Evolutionary conservation across 2,797 vertebrate species (phyloP), one percentile per base, ranked within the genome.

Genomic region (Neolamprologus multifasciatus): DNA sequence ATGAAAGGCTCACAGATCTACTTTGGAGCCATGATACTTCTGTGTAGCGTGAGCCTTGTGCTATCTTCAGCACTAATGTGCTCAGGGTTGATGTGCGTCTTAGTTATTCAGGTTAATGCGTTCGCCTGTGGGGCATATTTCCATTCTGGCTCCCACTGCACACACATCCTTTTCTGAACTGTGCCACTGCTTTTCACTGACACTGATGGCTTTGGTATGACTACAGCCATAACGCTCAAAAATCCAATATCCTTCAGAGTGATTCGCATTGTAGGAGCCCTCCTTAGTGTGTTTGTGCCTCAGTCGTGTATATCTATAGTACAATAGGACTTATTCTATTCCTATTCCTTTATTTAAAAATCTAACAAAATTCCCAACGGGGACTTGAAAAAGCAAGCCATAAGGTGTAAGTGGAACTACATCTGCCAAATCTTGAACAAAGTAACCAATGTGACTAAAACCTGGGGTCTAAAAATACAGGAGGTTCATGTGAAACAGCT

Each of bases 51-150:
- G 31, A 76, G 81, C 79, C 77, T 85, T 19, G 19, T 86, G 88
- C 87, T 91, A 85, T 89, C 92, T 89, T 85, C 90, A 81, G 88
- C 79, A 51, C 69, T 84, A 84, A 89, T 86, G 88, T 74, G 86
- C 86, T 54, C 80, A 87, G 85, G 86, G 91, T 82, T 87, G 88
- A 89, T 90, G 83, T 84, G 84, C 85, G 85, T 93, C 91, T 95
- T 91, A 90, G 90, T 93, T 94, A 94, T 95, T 94, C 92, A 95
- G 93, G 95, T 95, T 95, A 93, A 95, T 94, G 91, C 29, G 19
- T 95, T 93, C 14, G 88, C 86, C 93, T 89, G 82, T 88, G 90
- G 92, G 94, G 88, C 87, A 89, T 86, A 91, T 92, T 92, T 93
- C 91, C 92, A 93, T 93, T 91, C 91, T 89, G 89, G 82, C 89